Percentiles rank a stretch among this genome's conserved stretches.
Evolutionary conservation across 2,797 vertebrate species (phyloP).

Genomic region (Valencia hispanica): DNA sequence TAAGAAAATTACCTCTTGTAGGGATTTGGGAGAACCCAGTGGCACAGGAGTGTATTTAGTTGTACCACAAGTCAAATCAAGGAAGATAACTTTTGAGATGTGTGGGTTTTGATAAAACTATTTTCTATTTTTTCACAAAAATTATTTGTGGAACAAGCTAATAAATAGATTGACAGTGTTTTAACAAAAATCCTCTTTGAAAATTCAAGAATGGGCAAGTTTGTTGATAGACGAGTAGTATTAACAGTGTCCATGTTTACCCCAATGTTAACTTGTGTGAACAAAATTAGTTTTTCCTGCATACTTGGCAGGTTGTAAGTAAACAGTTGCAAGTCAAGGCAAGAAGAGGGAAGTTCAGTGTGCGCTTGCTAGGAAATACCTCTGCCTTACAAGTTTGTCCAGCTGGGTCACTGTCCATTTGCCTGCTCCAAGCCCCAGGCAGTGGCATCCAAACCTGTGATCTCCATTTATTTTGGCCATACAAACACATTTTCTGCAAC

Average conservation of each 20-base stretch:
- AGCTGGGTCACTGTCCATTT: conserved; percentile 57
- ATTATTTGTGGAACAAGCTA: background rate
- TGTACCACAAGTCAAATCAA: background rate
- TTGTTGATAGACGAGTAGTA: background rate
- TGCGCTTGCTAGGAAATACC: conserved; percentile 7
- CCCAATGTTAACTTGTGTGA: background rate
- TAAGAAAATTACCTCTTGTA: background rate
- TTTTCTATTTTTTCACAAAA: background rate
- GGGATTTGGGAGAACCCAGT: background rate
- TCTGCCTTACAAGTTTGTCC: conserved; percentile 30
- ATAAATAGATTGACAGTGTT: background rate
- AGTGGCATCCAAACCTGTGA: conserved; percentile 45
- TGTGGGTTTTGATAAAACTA: background rate
- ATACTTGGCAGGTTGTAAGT: conserved; percentile 12
- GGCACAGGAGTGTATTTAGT: background rate
- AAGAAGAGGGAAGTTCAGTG: background rate
- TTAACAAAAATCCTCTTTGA: background rate
- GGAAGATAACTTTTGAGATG: background rate
- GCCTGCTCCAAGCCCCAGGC: conserved; percentile 39
- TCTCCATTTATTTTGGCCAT: conserved; percentile 62
- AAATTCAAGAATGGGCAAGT: background rate
- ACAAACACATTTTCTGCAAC: conserved; percentile 61
- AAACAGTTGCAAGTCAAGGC: background rate
- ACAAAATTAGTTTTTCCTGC: background rate
- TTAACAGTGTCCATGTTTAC: background rate